Percentiles rank a stretch among this genome's conserved stretches.
Conservation (phyloP, 2,113 vertebrate species). For the Cryptoleucopteryx plumbea region DNA sequence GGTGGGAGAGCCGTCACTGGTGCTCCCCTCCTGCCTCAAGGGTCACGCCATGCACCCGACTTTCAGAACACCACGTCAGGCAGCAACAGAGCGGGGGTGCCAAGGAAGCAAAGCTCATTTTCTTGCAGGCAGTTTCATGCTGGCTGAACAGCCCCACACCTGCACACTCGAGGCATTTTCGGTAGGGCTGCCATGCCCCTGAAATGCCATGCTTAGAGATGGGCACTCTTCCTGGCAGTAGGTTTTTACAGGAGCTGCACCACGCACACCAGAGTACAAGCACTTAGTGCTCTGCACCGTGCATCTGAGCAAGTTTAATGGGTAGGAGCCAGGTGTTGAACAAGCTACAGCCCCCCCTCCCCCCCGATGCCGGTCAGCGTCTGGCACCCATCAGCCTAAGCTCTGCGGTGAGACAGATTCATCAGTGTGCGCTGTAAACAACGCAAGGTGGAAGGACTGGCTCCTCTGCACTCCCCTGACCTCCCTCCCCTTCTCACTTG, state of each 20-base stretch:
- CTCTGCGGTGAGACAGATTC: not conserved
- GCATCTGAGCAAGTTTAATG: not conserved
- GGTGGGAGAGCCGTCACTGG: not conserved
- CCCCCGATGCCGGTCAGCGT: not conserved
- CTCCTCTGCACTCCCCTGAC: not conserved
- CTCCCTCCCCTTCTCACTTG: not conserved
- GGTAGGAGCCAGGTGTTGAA: not conserved
- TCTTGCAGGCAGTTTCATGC: not conserved
- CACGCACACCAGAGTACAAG: not conserved
- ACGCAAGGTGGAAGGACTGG: not conserved
- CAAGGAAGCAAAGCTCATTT: not conserved
- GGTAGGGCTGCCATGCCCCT: rapidly evolving
- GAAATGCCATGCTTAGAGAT: rapidly evolving
- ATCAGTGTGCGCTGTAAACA: not conserved
- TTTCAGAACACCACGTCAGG: not conserved
- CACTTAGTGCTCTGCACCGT: not conserved
- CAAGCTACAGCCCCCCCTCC: not conserved
- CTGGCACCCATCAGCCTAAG: not conserved
- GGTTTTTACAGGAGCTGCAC: not conserved
- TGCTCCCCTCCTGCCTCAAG: not conserved
- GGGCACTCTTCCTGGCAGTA: rapidly evolving
- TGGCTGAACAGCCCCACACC: not conserved
- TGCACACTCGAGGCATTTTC: not conserved
- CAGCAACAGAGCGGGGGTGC: not conserved
- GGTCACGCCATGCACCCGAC: rapidly evolving